Conservation (phyloP, 2,888 invertebrate species). For the Meiosimyza platycephala region DNA sequence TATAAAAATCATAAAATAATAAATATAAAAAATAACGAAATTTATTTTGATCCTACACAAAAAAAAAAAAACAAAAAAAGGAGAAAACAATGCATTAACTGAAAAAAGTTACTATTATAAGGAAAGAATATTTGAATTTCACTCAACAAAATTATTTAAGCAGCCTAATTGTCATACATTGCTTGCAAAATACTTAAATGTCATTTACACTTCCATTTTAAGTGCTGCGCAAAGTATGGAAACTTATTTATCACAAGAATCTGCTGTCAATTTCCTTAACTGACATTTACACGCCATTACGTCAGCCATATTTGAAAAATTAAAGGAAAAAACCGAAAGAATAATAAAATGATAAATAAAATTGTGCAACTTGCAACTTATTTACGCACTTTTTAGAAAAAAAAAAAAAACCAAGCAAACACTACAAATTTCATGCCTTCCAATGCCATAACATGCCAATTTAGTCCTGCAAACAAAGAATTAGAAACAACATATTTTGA, state of each 20-base stretch:
- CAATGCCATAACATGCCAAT: background rate
- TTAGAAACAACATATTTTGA: too few species aligned
- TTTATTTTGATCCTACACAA: too few species aligned
- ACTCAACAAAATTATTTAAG: too few species aligned
- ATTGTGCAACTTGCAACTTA: background rate
- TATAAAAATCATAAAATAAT: too few species aligned
- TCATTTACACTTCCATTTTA: conserved; percentile 8
- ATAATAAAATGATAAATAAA: background rate
- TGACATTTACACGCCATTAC: conserved; percentile 55
- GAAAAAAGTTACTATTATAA: too few species aligned
- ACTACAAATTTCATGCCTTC: background rate
- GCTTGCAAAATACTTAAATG: background rate
- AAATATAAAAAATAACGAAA: too few species aligned
- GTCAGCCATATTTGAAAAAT: conserved; percentile 47
- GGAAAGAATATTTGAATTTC: too few species aligned
- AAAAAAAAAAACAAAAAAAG: too few species aligned
- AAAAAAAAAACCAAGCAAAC: background rate
- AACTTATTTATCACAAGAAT: conserved; percentile 2
- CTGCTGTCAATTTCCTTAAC: conserved; percentile 46
- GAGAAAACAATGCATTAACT: too few species aligned
- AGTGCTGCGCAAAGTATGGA: background rate
- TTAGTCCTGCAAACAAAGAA: background rate
- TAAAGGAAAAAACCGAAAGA: conserved; percentile 7
- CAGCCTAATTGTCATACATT: too few species aligned
- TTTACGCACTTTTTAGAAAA: conserved; percentile 1